phyloP scores from a whole-genome alignment of 2,113 vertebrate species.

The Lontra canadensis region DNA sequence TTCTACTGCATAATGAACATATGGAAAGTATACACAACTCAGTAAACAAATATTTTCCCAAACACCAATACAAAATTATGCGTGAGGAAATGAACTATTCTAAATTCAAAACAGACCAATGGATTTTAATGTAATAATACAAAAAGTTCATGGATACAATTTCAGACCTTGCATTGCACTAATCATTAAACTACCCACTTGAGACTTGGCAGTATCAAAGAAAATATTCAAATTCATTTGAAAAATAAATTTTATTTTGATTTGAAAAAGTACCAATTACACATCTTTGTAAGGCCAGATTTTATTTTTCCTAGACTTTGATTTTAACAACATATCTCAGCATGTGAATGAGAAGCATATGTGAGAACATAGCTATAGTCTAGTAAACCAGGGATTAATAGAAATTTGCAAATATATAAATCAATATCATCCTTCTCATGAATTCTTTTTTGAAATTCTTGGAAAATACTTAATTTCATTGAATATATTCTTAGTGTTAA shows the following conservation, averaged over 20 bases:
- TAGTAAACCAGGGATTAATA: not conserved
- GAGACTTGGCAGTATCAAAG: not conserved
- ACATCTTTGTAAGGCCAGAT: not conserved
- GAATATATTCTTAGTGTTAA: not conserved
- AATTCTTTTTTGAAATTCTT: not conserved
- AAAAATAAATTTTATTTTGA: constrained; percentile 26
- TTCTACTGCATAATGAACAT: not conserved
- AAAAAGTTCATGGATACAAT: not conserved
- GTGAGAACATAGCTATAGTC: not conserved
- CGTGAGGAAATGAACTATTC: not conserved
- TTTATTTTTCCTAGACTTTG: not conserved
- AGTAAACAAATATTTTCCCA: not conserved
- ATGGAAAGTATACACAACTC: not conserved
- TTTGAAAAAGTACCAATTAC: not conserved
- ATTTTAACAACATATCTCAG: not conserved
- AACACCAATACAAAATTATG: not conserved
- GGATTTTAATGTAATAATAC: not conserved
- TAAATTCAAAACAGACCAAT: not conserved
- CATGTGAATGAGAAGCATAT: constrained; percentile 2
- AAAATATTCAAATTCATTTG: not conserved
- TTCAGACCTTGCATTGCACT: not conserved
- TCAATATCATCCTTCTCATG: not conserved
- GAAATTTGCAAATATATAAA: constrained; percentile 29
- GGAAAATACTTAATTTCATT: not conserved
- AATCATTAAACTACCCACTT: not conserved